Base-by-base conservation (phyloP, 2,888 invertebrate species). In the Saturnia japonica region DNA sequence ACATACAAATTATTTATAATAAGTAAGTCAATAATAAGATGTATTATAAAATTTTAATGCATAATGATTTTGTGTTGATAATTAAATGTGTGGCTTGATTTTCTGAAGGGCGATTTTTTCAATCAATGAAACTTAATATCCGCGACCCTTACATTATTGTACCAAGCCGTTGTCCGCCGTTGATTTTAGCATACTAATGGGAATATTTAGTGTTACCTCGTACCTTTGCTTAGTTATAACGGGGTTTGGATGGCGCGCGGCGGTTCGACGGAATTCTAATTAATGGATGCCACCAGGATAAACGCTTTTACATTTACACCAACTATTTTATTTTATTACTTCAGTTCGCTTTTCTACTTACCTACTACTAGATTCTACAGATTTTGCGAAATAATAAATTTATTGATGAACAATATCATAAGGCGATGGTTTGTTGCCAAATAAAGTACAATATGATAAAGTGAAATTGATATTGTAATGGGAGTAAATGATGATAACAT, bases 121-220 rank as follows among this genome's bases (percentile, higher is more conserved):
- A 14, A 25, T 19, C 0, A 12, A 25, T 2, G 14, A 57, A 64
- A 40, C 19, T 3, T 16, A 34, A 34, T 62, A 34, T 62, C 25
- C 71, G 43, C 68, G 7, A 16, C 51, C 67, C 68, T 28, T 16
- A 6, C 71, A 16, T 16, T 69, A 67, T 72, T 66, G 70, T 66
- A 25, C 73, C 75, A 69, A 70, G 40, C 68, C n/a, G 69, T 77
- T 81, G 79, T 80, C 82, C 80, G 75, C 76, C 73, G 69, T 71
- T 72, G 70, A 72, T 76, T 85, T 87, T 88, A 85, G 87, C 88
- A 88, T 89, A 85, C 83, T 86, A 88, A 89, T 88, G 80, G 80
- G 78, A 77, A 80, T 81, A 81, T 82, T 78, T 78, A 76, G 78
- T 77, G 76, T 77, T 83, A 83, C 79, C 81, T 71, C 66, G 74